phyloP scores from a whole-genome alignment of 2,797 vertebrate species.

The Acanthis flammea region DNA sequence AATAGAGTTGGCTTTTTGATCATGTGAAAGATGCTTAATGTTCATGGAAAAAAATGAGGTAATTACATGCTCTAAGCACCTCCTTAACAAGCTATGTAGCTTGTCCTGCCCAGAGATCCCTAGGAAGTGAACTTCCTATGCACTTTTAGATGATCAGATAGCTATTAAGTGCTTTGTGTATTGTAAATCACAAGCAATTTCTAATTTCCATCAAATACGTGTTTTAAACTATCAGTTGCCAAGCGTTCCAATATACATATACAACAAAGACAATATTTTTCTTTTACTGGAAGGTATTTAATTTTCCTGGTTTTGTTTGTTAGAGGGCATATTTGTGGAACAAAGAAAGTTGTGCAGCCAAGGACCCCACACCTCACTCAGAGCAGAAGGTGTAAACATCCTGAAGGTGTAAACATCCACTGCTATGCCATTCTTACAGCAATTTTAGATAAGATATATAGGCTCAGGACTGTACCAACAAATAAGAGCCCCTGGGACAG shows the following conservation, averaged over 20 bases:
- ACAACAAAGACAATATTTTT: background rate
- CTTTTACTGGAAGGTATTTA: background rate
- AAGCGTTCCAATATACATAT: background rate
- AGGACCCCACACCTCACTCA: fast-evolving
- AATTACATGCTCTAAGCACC: background rate
- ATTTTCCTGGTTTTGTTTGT: background rate
- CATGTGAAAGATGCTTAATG: background rate
- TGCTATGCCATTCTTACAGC: background rate
- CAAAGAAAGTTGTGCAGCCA: background rate
- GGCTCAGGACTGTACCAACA: background rate
- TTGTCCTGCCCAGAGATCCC: background rate
- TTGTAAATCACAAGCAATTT: background rate
- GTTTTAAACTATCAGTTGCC: background rate
- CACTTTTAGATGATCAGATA: background rate
- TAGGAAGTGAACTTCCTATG: background rate
- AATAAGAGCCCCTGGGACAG: background rate
- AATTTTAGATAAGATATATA: background rate
- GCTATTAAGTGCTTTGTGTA: background rate
- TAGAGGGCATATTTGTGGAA: background rate
- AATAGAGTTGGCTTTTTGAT: background rate
- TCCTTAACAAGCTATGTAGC: background rate
- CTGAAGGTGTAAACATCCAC: background rate
- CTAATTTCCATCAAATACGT: background rate
- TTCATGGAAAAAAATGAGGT: background rate
- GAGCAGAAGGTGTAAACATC: background rate